These are phyloP conservation scores for Dallia pectoralis DNA, from an alignment of 2,797 vertebrate species.

Conservation along the genomic window DNA sequence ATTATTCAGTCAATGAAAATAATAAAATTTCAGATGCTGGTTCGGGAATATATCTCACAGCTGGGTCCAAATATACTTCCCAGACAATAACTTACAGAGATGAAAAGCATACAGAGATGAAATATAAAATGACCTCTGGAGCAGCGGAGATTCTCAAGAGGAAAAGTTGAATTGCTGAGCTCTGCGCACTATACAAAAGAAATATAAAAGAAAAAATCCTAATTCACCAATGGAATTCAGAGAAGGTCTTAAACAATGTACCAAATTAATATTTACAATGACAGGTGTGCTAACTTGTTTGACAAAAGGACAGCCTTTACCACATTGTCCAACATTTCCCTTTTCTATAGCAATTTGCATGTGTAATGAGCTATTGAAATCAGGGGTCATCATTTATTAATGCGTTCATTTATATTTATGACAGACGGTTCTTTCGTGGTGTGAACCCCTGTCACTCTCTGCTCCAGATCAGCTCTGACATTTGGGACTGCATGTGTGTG, in stretches of 20 bases:
- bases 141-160: neutral
- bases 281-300: conserved; percentile 55
- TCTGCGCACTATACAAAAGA: conserved; percentile 44
- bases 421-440: conserved; percentile 36
- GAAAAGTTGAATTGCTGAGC: conserved; percentile 22
- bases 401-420: conserved; percentile 71
- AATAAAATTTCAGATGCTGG: neutral
- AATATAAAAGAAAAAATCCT: conserved; percentile 47
- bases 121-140: neutral
- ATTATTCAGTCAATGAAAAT: neutral
- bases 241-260: conserved; percentile 52
- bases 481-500: neutral
- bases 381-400: conserved; percentile 69
- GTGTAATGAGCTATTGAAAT: conserved; percentile 62
- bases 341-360: conserved; percentile 63
- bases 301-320: conserved; percentile 50
- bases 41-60: neutral
- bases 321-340: conserved; percentile 42
- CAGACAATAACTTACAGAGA: conserved; percentile 26
- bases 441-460: conserved; percentile 16
- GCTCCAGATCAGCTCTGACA: conserved; percentile 21
- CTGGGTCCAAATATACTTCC: neutral
- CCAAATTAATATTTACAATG: conserved; percentile 65
- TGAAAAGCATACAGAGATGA: neutral
- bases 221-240: conserved; percentile 38